Evolutionary conservation across 2,888 invertebrate genomes (phyloP).

Genomic region (Byasa hedistus): DNA sequence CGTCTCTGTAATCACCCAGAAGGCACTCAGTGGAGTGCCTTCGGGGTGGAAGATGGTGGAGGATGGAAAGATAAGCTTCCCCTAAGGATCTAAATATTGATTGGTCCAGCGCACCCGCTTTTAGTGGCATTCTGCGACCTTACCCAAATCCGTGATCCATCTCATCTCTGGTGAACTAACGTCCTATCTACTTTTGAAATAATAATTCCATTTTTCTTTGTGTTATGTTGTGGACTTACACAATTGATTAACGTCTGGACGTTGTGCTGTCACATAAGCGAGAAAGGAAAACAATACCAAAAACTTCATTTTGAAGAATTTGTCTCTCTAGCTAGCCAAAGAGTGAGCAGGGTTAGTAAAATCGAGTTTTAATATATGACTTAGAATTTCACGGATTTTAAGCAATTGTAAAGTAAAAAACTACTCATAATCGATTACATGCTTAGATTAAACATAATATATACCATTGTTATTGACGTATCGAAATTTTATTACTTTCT

Average conservation of each 20-base stretch:
- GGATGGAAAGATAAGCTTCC: too few relatives aligned
- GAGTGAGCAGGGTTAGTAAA: conserved; percentile 3
- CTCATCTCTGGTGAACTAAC: too few relatives aligned
- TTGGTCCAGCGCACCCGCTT: too few relatives aligned
- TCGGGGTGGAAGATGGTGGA: too few relatives aligned
- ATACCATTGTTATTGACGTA: conserved; percentile 8
- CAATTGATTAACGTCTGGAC: background rate
- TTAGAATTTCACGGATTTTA: conserved; percentile 19
- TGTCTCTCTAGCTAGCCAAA: background rate
- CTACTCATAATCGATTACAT: conserved; percentile 25
- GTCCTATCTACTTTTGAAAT: too few relatives aligned
- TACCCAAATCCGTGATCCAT: too few relatives aligned
- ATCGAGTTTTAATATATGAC: conserved; percentile 14
- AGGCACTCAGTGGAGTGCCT: too few relatives aligned
- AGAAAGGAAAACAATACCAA: conserved; percentile 14
- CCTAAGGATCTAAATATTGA: too few relatives aligned
- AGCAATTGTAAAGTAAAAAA: conserved; percentile 19
- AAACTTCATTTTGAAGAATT: conserved; percentile 14
- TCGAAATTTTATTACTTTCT: conserved; percentile 6
- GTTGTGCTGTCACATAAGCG: conserved; percentile 1
- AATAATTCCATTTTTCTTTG: too few relatives aligned
- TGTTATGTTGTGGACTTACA: conserved; percentile 8
- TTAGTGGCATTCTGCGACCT: too few relatives aligned
- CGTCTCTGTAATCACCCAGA: too few relatives aligned
- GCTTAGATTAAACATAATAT: conserved; percentile 13